phyloP scores from a whole-genome alignment of 2,888 invertebrate species.

The Fragum whitleyi region DNA sequence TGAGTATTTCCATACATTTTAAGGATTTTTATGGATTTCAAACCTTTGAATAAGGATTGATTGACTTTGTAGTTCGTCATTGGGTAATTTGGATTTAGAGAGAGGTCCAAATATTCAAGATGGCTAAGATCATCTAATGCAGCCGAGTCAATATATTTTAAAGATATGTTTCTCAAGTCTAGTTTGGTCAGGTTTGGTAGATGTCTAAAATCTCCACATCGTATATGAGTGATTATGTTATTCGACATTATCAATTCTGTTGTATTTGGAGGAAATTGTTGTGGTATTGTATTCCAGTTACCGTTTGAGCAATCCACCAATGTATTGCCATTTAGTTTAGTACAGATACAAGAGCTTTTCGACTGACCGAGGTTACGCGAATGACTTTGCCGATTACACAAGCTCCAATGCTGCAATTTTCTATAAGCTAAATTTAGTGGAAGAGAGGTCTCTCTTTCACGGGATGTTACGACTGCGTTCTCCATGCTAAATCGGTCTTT shows the following conservation, averaged over 20 bases:
- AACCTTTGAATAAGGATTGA: constrained; percentile 16
- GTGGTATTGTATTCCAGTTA: not conserved
- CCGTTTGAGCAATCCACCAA: not conserved
- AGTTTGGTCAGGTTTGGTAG: not conserved
- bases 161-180: constrained; percentile 3
- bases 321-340: not conserved
- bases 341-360: not conserved
- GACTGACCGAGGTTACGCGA: too few species aligned
- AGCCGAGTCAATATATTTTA: not conserved
- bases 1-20: constrained; percentile 45
- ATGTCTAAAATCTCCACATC: not conserved
- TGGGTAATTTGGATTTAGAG: constrained; percentile 34
- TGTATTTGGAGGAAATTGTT: not conserved
- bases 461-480: too few species aligned
- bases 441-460: too few species aligned
- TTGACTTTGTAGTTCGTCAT: constrained; percentile 34
- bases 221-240: not conserved
- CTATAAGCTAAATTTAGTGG: too few species aligned
- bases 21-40: constrained; percentile 19
- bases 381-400: too few species aligned
- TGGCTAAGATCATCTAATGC: not conserved
- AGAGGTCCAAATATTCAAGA: constrained; percentile 29
- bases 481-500: too few species aligned
- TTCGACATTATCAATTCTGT: not conserved
- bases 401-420: too few species aligned